Evolutionary conservation across 2,888 invertebrate genomes (phyloP), one percentile per base, ranked within the genome.

Genomic region (Dasypogon diadema): DNA sequence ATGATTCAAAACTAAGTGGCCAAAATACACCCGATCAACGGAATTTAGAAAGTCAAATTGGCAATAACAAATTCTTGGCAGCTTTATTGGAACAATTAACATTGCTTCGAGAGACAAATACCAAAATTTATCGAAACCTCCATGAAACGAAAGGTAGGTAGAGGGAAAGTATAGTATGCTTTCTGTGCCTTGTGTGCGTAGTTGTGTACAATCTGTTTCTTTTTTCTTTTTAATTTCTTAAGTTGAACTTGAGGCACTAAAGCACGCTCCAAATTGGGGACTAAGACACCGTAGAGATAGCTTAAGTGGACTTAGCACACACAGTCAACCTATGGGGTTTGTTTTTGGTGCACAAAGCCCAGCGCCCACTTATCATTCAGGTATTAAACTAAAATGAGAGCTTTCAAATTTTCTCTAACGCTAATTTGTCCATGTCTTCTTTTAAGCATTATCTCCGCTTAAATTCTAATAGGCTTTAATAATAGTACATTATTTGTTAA

Each of bases 81-180:
- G 84, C 91, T 76, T 87, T 94, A 34, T 88, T 92, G 78, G 92
- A 93, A 81, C 93, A 94, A 87, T 92, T 94, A 79, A 87, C 89
- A 81, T 84, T 90, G 74, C 83, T 94, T 80, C 92, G 92, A 83
- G 90, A 92, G 80, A 89, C 90, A 75, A 93, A 94, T 85, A 89
- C 91, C 80, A 92, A 91, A 87, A 88, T 94, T 82, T 92, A 89
- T 81, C 90, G 91, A 83, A 93, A 93, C 83, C 88, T 94, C 80
- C 89, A 90, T 81, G 92, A 93, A 81, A 90, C 92, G 76, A 91
- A 91, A 88, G 90, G 92, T 88, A 87, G 85, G 24, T 30, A 14
- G 72, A 10, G 12, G 1, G 12, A 12, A 56, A 56, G n/a, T 24
- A 24, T 56, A 16, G 12, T 18, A 3, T 54, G 54, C 6, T 21